phyloP scores from a whole-genome alignment of 2,888 invertebrate species.

The Agrilus cyanescens region DNA sequence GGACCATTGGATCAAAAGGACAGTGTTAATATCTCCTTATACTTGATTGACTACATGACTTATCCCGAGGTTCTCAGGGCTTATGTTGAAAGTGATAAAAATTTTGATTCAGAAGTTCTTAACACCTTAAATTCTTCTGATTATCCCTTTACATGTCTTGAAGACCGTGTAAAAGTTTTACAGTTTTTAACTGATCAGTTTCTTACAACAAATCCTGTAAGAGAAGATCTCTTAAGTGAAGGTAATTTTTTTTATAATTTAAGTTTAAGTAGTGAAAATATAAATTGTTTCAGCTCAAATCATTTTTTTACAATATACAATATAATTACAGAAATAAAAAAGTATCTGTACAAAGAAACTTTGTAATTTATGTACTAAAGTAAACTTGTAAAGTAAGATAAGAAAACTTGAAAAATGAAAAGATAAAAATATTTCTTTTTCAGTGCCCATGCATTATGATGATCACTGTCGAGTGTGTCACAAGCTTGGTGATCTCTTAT shows the following conservation, averaged over 20 bases:
- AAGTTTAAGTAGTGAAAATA: neutral
- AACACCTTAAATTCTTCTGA: conserved; percentile 60
- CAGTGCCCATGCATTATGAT: conserved; percentile 78
- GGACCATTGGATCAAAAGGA: conserved; percentile 96
- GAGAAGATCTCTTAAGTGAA: conserved; percentile 89
- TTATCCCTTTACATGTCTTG: conserved; percentile 78
- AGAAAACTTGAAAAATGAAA: no score
- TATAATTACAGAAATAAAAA: no score
- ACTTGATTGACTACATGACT: conserved; percentile 87
- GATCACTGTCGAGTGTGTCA: conserved; percentile 89
- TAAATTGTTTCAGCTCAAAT: neutral
- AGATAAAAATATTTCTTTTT: conserved; percentile 15
- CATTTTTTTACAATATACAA: neutral
- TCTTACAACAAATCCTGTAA: conserved; percentile 80
- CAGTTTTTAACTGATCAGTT: conserved; percentile 92
- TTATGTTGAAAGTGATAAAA: conserved; percentile 83
- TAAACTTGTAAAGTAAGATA: no score
- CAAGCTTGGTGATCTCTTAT: conserved; percentile 84
- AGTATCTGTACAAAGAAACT: neutral
- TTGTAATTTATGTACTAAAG: neutral
- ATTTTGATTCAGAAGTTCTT: conserved; percentile 61
- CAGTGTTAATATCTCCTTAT: conserved; percentile 86
- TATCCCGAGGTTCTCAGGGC: conserved; percentile 89
- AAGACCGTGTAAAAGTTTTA: conserved; percentile 67
- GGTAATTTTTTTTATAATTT: conserved; percentile 40